Percentiles rank a stretch among this genome's conserved stretches.
phyloP scores from a whole-genome alignment of 2,113 vertebrate genomes.

The Ovis aries region ARS-UI_Ramb_v3.0 NC_056056.1:43641501-43642000 shows the following conservation, averaged over 20 bases:
- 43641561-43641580: neutral
- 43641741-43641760: constrained; percentile 26
- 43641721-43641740: neutral
- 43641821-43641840: neutral
- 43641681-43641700: neutral
- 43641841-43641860: neutral
- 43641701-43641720: neutral
- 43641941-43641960: neutral
- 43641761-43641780: neutral
- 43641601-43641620: neutral
- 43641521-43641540: neutral
- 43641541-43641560: neutral
- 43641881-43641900: neutral
- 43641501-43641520: neutral
- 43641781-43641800: neutral
- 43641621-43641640: neutral
- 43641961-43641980: neutral
- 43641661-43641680: neutral
- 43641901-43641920: neutral
- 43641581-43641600: neutral
- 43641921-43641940: constrained; percentile 7
- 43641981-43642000: neutral
- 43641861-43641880: neutral
- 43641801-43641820: neutral
- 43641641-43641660: neutral